Evolutionary conservation across 1,140 invertebrate genomes (phyloP).

Genomic region (Sitodiplosis mosellana): DNA sequence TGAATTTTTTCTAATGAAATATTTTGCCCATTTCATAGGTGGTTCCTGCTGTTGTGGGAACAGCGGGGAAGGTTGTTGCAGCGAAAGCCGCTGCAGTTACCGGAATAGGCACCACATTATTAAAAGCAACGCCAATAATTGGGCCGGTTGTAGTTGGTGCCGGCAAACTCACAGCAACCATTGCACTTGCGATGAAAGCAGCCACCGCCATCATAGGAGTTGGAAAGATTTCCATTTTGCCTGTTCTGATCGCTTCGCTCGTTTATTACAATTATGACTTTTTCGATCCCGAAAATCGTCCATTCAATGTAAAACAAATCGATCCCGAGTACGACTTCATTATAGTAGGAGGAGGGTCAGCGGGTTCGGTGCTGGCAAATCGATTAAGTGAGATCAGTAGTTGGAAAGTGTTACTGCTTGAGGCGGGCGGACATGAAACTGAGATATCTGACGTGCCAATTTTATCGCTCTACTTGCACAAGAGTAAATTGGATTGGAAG

Average conservation of each 20-base stretch:
- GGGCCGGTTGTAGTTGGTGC: slow-evolving; percentile 8
- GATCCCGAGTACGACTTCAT: slow-evolving; percentile 60
- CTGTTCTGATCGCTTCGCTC: slow-evolving; percentile 53
- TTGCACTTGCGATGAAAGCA: slow-evolving; percentile 41
- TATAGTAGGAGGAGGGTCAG: slow-evolving; percentile 65
- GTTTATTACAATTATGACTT: slow-evolving; percentile 73
- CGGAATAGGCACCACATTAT: neutral
- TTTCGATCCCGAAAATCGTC: slow-evolving; percentile 66
- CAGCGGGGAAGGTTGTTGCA: slow-evolving; percentile 20
- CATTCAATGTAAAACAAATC: slow-evolving; percentile 43
- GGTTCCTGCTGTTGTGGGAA: slow-evolving; percentile 12
- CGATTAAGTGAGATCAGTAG: slow-evolving; percentile 58
- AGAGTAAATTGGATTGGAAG: slow-evolving; percentile 83
- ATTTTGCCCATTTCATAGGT: too few relatives aligned
- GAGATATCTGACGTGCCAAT: slow-evolving; percentile 67
- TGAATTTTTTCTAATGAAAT: too few relatives aligned
- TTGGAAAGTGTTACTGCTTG: slow-evolving; percentile 65
- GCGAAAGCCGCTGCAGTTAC: slow-evolving; percentile 12
- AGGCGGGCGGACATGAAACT: slow-evolving; percentile 74
- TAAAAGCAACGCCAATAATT: neutral
- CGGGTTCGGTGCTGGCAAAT: slow-evolving; percentile 71
- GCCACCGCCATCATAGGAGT: slow-evolving; percentile 45
- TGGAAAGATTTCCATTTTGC: slow-evolving; percentile 53
- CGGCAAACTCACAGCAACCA: slow-evolving; percentile 25
- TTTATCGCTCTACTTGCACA: slow-evolving; percentile 68